Evolutionary conservation across 1,140 invertebrate species (phyloP), one percentile per base, ranked within the genome.

Genomic region (Euglossa dilemma): DNA sequence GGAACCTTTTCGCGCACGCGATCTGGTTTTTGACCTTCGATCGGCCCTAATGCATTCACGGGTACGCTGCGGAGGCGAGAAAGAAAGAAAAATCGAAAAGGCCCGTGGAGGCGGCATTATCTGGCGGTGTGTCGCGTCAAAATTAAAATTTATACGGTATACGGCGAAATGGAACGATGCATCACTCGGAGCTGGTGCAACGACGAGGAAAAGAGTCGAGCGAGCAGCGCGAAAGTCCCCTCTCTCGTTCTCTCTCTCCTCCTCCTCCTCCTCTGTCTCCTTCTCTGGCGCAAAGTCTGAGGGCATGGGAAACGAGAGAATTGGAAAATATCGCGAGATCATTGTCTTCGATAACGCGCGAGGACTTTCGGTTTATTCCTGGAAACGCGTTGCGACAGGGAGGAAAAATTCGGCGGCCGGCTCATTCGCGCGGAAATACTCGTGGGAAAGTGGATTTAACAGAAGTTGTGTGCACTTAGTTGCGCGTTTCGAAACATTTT

Each of bases 141-240:
- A 80, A 80, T 80, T 80, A 73, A 73, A 73, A 80, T 80, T 80
- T 80, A 80, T 80, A 72, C 25, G 45, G 25, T 36, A 52, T 20
- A 52, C 50, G 61, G 16, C 47, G 47, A 61, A 74, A 74, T 74
- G 72, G 72, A 28, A 43, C 72, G 72, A 61, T 74, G 56, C 72
- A 74, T 74, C 56, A 61, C 56, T 61, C 61, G 16, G 56, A 61
- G 36, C 28, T 59, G 16, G 56, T 20, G 43, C 11, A 9, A 61
- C 43, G 72, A 61, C 14, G 54, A 16, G 16, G 43, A 14, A 74
- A 61, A 74, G 43, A 25, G 45, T 2, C 23, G 9, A 59, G 9
- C 1, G 43, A 74, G 20, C 43, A 45, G 3, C 43, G 6, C 6
- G 36, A 59, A 74, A 23, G n/a, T 18, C 18, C 54, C 8, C 20